A percentile compares a stretch with the other conserved stretches of the same genome.
These are phyloP conservation scores for Drosophila triauraria DNA, from an alignment of 1,140 invertebrate species.

Conservation along the genomic window DNA sequence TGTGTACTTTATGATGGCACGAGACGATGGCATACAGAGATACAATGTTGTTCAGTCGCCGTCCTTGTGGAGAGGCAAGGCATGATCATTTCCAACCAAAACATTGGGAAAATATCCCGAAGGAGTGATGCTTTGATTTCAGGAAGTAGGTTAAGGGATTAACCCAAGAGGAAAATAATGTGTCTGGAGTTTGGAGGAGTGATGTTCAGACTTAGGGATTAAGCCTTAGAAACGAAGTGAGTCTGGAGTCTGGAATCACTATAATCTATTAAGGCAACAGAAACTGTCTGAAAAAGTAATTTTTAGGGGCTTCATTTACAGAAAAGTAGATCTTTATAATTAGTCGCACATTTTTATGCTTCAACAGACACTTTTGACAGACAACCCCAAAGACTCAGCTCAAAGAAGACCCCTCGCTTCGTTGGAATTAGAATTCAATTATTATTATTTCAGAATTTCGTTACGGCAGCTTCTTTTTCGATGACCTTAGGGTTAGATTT, in stretches of 20 bases:
- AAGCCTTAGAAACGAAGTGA: not conserved
- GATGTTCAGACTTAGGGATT: not conserved
- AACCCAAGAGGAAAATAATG: slow-evolving; percentile 12
- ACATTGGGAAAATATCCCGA: slow-evolving; percentile 19
- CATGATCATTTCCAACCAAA: slow-evolving; percentile 30
- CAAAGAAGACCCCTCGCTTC: not conserved
- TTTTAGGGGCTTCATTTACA: not conserved
- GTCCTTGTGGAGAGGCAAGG: slow-evolving; percentile 28
- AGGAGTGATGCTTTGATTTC: slow-evolving; percentile 30
- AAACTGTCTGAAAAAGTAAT: not conserved
- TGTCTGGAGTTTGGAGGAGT: not conserved
- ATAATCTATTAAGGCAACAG: not conserved
- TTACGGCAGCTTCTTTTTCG: slow-evolving; percentile 4
- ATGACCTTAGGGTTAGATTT: slow-evolving; percentile 14
- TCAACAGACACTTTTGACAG: not conserved
- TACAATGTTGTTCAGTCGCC: slow-evolving; percentile 23
- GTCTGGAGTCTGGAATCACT: not conserved
- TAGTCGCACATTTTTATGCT: not conserved
- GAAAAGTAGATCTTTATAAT: not conserved
- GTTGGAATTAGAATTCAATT: slow-evolving; percentile 20
- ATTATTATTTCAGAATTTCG: slow-evolving; percentile 23
- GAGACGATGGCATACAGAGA: slow-evolving; percentile 35
- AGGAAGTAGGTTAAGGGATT: slow-evolving; percentile 48
- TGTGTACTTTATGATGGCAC: slow-evolving; percentile 50
- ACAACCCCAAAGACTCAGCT: not conserved